A percentile compares a stretch with the other conserved stretches of the same genome.
phyloP scores from a whole-genome alignment of 2,888 invertebrate species.

The Ennomos erosarius region DNA sequence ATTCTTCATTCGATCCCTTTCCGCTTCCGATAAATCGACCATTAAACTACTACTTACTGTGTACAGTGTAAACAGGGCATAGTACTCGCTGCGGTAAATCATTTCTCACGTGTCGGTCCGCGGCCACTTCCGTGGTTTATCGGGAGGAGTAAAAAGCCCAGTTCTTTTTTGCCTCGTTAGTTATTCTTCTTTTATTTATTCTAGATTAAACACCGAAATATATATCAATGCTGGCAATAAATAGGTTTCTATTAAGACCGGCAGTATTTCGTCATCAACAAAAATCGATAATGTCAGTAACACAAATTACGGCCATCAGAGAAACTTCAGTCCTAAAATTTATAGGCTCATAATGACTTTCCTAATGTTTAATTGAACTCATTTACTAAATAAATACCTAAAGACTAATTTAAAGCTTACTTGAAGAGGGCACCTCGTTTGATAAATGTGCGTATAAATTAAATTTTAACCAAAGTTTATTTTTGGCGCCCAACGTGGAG shows the following conservation, averaged over 20 bases:
- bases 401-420: conserved; percentile 16
- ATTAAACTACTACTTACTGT: not conserved
- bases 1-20: no score
- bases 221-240: no score
- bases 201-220: no score
- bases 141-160: conserved; percentile 17
- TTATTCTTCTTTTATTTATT: conserved; percentile 6
- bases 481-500: conserved; percentile 36
- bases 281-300: no score
- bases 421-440: conserved; percentile 3
- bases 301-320: no score
- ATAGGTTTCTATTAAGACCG: no score
- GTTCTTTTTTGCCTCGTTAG: conserved; percentile 10
- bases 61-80: conserved; percentile 1
- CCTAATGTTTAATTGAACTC: conserved; percentile 12
- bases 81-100: conserved; percentile 31
- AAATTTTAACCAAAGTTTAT: conserved; percentile 22
- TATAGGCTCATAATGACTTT: not conserved
- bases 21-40: no score
- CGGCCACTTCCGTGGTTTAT: conserved; percentile 27
- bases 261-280: no score
- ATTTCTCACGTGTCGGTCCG: conserved; percentile 31
- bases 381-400: conserved; percentile 14
- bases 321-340: no score
- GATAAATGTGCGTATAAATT: conserved; percentile 24